Percentiles rank a stretch among this genome's conserved stretches.
Evolutionary conservation across 2,888 invertebrate species (phyloP).

Genomic region (Eudasyphora cyanicolor): DNA sequence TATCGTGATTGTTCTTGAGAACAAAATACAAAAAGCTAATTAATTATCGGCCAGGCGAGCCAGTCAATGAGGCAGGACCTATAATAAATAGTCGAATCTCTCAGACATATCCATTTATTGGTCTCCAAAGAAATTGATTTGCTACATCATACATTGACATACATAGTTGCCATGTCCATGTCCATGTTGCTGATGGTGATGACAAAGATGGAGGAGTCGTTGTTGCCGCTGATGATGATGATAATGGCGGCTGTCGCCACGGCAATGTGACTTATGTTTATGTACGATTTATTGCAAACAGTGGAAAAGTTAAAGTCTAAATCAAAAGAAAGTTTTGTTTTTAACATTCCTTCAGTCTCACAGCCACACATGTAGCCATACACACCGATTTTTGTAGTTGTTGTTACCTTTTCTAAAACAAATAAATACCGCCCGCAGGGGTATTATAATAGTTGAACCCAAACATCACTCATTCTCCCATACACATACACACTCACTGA

Average conservation of each 20-base stretch:
- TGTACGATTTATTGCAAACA: neutral
- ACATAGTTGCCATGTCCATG: neutral
- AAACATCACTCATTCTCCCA: no score
- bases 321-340: slow-evolving; percentile 8
- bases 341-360: neutral
- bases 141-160: neutral
- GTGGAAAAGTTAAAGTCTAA: slow-evolving; percentile 1
- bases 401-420: slow-evolving; percentile 7
- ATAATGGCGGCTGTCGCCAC: no score
- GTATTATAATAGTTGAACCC: neutral
- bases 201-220: neutral
- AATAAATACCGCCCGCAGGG: neutral
- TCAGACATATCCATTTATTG: neutral
- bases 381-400: neutral
- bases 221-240: neutral
- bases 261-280: no score
- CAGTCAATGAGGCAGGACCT: neutral
- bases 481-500: neutral
- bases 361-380: neutral
- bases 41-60: slow-evolving; percentile 11
- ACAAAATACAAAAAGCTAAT: neutral
- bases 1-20: neutral
- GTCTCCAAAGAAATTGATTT: slow-evolving; percentile 1
- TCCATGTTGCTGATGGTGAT: neutral
- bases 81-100: neutral